Evolutionary conservation across 2,888 invertebrate species (phyloP), one percentile per base, ranked within the genome.

Genomic region (Aleiodes testaceus): DNA sequence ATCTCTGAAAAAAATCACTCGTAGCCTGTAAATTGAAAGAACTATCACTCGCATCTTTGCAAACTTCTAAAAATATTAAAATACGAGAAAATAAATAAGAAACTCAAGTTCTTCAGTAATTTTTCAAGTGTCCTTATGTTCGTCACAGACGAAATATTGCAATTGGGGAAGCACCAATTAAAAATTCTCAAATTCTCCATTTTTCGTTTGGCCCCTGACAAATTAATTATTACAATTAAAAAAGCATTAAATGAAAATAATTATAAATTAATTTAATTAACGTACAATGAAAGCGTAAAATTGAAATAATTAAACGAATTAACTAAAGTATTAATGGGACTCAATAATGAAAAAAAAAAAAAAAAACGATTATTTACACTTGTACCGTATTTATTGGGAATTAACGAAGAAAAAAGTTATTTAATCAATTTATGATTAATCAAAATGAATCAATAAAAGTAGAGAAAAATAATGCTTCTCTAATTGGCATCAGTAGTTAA

Each of bases 71-170:
- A 69, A 50, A 42, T 64, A 52, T 14, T 64, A 18, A 64, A 70
- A 26, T 1, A 26, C 26, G 26, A 2, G 5, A 26, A 30, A 20
- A 50, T 6, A 68, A 18, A 49, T 6, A 67, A 16, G 22, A 14
- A 59, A 59, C 18, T 36, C 59, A 59, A 26, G 26, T 30, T 59
- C 59, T 65, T 65, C 55, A 36, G 49, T 59, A 44, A 65, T 66
- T 70, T 70, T 73, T 66, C 50, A 76, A 76, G 76, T 76, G 76
- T 74, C 74, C 76, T 76, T 76, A 74, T 72, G 72, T 72, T 74
- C 74, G 74, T 76, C 74, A 49, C 42, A 49, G 70, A 74, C 76
- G 76, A 64, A 75, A 70, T 72, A 72, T 69, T 69, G 70, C 66
- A 68, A 67, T 69, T 64, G 63, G 42, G 69, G 64, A 59, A 49